Evolutionary conservation across 2,888 invertebrate genomes (phyloP), one percentile per base, ranked within the genome.

Genomic region (Pandemis cinnamomeana): DNA sequence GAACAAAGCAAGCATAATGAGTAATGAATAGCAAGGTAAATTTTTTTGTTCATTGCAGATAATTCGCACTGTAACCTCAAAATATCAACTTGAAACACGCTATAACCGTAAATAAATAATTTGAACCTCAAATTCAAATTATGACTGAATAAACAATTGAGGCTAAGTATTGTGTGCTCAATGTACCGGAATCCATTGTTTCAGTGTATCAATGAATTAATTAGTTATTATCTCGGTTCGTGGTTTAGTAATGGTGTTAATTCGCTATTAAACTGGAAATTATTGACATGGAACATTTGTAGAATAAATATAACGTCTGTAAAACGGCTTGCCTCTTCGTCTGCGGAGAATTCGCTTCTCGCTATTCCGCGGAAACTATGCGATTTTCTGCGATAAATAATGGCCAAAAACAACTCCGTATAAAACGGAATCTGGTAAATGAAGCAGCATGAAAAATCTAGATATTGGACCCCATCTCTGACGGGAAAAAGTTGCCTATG

Each of bases 211-310:
- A 36, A 51, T 41, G 67, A n/a, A 36, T 53, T 67, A 67, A 67
- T 46, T 15, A 27, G n/a, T 64, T 27, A 70, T 73, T 64, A 73
- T 62, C 53, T 10, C n/a, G 20, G 51, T 53, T 48, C 68, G 46
- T 73, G 48, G 70, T 66, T 60, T 36, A 6, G 11, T 66, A 66
- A 64, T 66, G 55, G 27, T n/a, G 15, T 60, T 58, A 63, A 64
- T 46, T 69, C 13, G 41, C 15, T 62, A 27, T 62, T 68, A 68
- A 51, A 15, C 20, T 42, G 55, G 46, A 68, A 48, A 64, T 10
- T 46, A 48, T 53, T 53, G 15, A 53, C 53, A 53, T 53, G 15
- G 7, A 44, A 44, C 44, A 7, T 7, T 7, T 36, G 48, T 48
- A 48, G 10, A 48, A 11, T 11, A 8, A 2, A 13, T 10, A 8